Base-by-base conservation (phyloP, 2,888 invertebrate species). In the Pandemis heparana region DNA sequence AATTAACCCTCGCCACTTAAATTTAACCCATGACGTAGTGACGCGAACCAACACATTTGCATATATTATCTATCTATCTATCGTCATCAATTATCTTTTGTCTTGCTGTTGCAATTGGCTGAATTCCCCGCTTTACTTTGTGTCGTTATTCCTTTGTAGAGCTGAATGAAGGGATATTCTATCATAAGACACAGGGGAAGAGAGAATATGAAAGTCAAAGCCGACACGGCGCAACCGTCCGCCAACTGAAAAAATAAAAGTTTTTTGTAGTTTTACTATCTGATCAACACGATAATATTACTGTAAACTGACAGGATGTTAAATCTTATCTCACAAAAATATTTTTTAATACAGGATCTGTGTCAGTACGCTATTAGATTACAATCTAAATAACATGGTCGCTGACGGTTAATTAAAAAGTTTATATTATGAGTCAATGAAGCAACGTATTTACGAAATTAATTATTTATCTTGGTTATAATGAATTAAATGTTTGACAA, bases 131-230 rank as follows among this genome's bases (percentile, higher is more conserved):
- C 3, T 61, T 60, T 63, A 16, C 10, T 68, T 60, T 9, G 68
- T 51, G 46, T 23, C 14, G 32, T 61, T n/a, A 61, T 23, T 18
- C n/a, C 18, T 56, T 75, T 76, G 51, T 75, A 75, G 9, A 76
- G 53, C 43, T 75, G 65, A 12, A 72, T 69, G 41, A 72, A 69
- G 2, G 76, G 76, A 43, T 75, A 75, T 71, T 76, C 76, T 1
- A 76, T 66, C 75, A 76, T 74, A 23, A 76, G 63, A 14, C 71
- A 46, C 16, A 76, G 14, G 5, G 76, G 76, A 9, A 75, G 23
- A 23, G 76, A 72, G n/a, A 75, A 32, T 23, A 76, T 59, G 10
- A 75, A 76, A 0, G 76, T 76, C 48, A 76, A 38, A 18, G 69
- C 65, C n/a, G 75, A 75, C n/a, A 76, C 76, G 12, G 71, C 62